phyloP scores from a whole-genome alignment of 1,140 invertebrate genomes.

The Homarus americanus region DNA sequence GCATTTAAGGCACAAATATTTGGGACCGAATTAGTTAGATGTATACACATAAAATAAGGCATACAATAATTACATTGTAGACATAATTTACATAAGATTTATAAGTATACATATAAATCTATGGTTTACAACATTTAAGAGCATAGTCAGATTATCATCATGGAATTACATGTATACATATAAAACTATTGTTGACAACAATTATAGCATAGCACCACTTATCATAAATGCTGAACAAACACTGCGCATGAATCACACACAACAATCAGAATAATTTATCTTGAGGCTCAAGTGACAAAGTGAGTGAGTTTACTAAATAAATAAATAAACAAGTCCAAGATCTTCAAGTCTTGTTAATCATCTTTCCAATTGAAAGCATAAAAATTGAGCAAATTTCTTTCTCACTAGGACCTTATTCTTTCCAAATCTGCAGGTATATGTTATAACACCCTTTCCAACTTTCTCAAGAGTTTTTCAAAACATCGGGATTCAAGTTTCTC shows the following conservation, averaged over 20 bases:
- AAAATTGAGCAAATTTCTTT: background rate
- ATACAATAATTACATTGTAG: background rate
- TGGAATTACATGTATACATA: slow-evolving; percentile 34
- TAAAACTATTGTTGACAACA: slow-evolving; percentile 7
- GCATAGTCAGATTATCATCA: slow-evolving; percentile 2
- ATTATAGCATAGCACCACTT: slow-evolving; percentile 33
- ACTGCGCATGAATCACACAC: background rate
- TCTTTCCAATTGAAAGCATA: background rate
- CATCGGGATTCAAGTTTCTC: background rate
- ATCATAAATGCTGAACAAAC: slow-evolving; percentile 25
- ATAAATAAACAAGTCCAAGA: background rate
- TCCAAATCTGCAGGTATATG: background rate
- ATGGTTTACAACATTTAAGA: background rate
- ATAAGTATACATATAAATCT: background rate
- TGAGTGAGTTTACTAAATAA: background rate
- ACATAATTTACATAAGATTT: background rate
- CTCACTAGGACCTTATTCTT: background rate
- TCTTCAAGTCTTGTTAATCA: background rate
- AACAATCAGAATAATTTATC: background rate
- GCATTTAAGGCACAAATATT: slow-evolving; percentile 62
- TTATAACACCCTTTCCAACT: background rate
- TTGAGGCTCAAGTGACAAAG: background rate
- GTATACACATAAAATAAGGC: slow-evolving; percentile 27
- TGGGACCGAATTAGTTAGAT: background rate
- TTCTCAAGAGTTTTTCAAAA: background rate